These are phyloP conservation scores for Magallana gigas DNA, from an alignment of 1,140 invertebrate species.

Conservation along the genomic window DNA sequence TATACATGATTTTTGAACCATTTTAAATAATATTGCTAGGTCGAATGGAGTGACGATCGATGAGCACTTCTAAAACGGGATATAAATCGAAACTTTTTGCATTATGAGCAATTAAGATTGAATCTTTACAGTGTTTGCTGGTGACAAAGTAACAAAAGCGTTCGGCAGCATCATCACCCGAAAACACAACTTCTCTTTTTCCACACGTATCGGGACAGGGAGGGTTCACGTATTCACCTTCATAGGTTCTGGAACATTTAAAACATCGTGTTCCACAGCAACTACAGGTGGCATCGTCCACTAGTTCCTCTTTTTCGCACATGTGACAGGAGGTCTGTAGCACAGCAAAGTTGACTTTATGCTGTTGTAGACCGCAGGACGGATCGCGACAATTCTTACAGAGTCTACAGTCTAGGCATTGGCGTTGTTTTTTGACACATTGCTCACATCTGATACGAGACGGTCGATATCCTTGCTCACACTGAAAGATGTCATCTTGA, in stretches of 20 bases:
- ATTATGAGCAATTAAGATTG: slow-evolving; percentile 14
- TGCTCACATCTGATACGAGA: not conserved
- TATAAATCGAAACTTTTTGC: slow-evolving; percentile 42
- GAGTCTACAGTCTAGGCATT: slow-evolving; percentile 21
- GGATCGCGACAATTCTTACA: slow-evolving; percentile 42
- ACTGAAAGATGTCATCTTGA: not conserved
- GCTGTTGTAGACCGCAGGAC: slow-evolving; percentile 36
- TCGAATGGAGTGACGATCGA: slow-evolving; percentile 47
- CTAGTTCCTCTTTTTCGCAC: slow-evolving; percentile 34
- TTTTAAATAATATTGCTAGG: slow-evolving; percentile 44
- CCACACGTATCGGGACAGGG: slow-evolving; percentile 5
- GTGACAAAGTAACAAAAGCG: slow-evolving; percentile 24
- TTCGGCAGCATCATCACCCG: slow-evolving; percentile 6
- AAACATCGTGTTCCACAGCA: slow-evolving; percentile 41
- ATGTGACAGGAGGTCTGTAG: slow-evolving; percentile 38
- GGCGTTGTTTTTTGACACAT: not conserved
- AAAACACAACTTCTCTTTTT: slow-evolving; percentile 37
- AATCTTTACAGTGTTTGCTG: not conserved
- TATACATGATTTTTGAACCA: slow-evolving; percentile 50
- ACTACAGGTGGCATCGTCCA: slow-evolving; percentile 11
- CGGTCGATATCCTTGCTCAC: not conserved
- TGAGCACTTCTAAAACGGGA: slow-evolving; percentile 46
- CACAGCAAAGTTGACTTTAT: slow-evolving; percentile 50
- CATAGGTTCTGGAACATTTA: not conserved
- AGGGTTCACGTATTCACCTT: not conserved